Conservation (phyloP, 2,888 invertebrate species). For the Tineola bisselliella region DNA sequence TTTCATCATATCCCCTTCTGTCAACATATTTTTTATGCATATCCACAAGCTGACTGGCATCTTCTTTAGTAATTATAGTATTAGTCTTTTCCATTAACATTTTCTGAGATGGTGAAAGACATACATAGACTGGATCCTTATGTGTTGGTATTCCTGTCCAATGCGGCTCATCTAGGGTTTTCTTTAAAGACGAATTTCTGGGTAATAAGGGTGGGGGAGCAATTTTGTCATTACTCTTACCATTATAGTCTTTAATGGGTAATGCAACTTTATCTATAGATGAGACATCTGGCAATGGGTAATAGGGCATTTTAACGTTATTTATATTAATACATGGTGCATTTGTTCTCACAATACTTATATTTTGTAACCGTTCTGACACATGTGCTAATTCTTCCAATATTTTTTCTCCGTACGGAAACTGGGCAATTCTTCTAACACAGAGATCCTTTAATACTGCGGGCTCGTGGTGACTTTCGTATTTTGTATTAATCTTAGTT, state of each 20-base stretch:
- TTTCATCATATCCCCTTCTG: constrained; percentile 68
- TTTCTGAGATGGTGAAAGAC: constrained; percentile 78
- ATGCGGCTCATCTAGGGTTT: constrained; percentile 42
- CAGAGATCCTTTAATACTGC: constrained; percentile 72
- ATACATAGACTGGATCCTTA: constrained; percentile 70
- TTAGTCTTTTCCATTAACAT: constrained; percentile 66
- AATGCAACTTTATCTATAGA: constrained; percentile 50
- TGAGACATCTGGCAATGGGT: constrained; percentile 55
- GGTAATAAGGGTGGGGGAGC: constrained; percentile 48
- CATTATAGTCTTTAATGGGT: constrained; percentile 27
- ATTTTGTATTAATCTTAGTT: constrained; percentile 22
- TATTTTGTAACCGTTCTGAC: constrained; percentile 62
- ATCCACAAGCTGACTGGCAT: constrained; percentile 72
- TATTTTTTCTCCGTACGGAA: constrained; percentile 76
- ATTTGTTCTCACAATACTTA: constrained; percentile 28
- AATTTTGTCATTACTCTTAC: constrained; percentile 24
- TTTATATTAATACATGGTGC: neutral
- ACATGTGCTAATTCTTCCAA: constrained; percentile 74
- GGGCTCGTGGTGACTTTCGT: constrained; percentile 29
- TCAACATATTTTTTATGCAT: constrained; percentile 77
- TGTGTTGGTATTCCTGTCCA: constrained; percentile 73
- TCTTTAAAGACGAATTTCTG: constrained; percentile 51
- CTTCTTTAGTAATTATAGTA: constrained; percentile 52
- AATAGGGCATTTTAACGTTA: constrained; percentile 22
- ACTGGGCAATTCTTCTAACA: constrained; percentile 69